These are phyloP conservation scores for Atlantisia rogersi DNA, from an alignment of 2,113 vertebrate species.

Conservation along the genomic window DNA sequence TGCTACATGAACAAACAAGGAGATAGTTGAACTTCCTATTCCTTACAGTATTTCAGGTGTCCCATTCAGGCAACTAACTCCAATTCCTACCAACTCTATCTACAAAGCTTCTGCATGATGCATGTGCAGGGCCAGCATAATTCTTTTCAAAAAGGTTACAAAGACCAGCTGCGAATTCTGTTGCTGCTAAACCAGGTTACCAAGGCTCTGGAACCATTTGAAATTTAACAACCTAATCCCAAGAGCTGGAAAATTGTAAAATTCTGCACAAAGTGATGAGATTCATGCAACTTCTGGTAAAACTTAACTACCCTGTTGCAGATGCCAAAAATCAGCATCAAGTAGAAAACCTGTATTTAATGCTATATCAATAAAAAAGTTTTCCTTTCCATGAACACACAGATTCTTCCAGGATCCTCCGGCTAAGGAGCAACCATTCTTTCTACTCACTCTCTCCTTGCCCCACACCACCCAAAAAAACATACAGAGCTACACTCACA, in stretches of 20 bases:
- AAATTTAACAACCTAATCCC: not conserved
- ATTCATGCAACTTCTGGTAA: not conserved
- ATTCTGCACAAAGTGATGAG: not conserved
- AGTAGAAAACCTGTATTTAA: not conserved
- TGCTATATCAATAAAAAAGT: not conserved
- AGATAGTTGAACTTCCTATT: not conserved
- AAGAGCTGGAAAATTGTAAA: not conserved
- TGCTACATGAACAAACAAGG: not conserved
- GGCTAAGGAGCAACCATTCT: not conserved
- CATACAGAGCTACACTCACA: constrained; percentile 28
- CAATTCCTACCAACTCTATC: not conserved
- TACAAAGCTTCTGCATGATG: not conserved
- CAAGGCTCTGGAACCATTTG: not conserved
- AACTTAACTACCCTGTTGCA: not conserved
- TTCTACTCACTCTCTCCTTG: not conserved
- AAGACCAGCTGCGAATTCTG: not conserved
- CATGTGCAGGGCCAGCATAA: not conserved
- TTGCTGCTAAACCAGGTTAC: not conserved
- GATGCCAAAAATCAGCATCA: not conserved
- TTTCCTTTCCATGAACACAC: not conserved
- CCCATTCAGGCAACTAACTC: not conserved
- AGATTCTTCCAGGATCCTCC: constrained; percentile 1
- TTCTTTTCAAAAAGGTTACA: not conserved
- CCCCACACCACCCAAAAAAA: not conserved
- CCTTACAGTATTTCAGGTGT: not conserved